Evolutionary conservation across 2,888 invertebrate genomes (phyloP), one percentile per base, ranked within the genome.

Genomic region (Leucophenga montana): DNA sequence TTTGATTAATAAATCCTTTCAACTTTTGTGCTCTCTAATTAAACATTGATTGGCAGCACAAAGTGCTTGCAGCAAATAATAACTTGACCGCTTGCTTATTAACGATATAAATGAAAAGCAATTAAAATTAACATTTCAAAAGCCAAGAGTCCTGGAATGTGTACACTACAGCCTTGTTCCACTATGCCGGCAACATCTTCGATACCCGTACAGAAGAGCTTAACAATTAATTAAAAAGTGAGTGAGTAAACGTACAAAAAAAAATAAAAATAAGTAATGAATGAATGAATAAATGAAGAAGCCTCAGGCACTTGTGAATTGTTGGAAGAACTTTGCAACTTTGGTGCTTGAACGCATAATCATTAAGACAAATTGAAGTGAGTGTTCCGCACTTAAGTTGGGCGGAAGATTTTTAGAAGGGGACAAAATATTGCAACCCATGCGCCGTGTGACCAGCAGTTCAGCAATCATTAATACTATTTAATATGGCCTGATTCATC

Each of bases 401-500:
- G 11, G 39, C 8, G 11, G 39, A 11, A 39, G n/a, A n/a, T n/a
- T n/a, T n/a, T n/a, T n/a, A n/a, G n/a, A n/a, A n/a, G n/a, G n/a
- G n/a, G n/a, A n/a, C n/a, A n/a, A n/a, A n/a, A n/a, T n/a, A n/a
- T n/a, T n/a, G n/a, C n/a, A n/a, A n/a, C n/a, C n/a, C n/a, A n/a
- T n/a, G n/a, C n/a, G n/a, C n/a, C n/a, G n/a, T n/a, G n/a, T n/a
- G n/a, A n/a, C n/a, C n/a, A n/a, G 27, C 27, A 27, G 3, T 27
- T 62, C 16, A 22, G 56, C 22, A 20, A 39, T 54, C 31, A 72
- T 79, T 76, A 74, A 76, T 73, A 68, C 68, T 77, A 71, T 71
- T 78, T 80, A 83, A 77, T 77, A 53, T 33, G 75, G 57, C 66
- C 73, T 54, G 67, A 54, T 56, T 67, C n/a, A n/a, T 57, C 44